A percentile compares a stretch with the other conserved stretches of the same genome.
These are phyloP conservation scores for Chloropsis hardwickii DNA, from an alignment of 2,113 vertebrate species.

Conservation along the genomic window DNA sequence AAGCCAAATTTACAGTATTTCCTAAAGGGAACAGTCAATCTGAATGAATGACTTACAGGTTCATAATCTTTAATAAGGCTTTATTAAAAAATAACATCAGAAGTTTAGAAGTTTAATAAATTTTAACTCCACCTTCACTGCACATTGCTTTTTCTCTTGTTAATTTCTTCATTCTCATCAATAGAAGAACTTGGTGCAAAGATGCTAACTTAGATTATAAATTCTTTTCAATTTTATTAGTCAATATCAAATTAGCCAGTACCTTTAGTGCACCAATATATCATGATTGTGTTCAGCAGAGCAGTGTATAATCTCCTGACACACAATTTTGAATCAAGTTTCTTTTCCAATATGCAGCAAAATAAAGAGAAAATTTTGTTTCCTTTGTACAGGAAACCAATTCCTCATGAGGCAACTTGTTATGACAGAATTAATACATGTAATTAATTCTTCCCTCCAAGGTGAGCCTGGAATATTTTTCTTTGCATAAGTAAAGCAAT, in stretches of 20 bases:
- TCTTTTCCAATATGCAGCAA: neutral
- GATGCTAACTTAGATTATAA: neutral
- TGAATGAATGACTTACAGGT: conserved; percentile 20
- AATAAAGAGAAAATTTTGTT: neutral
- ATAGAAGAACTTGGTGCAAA: neutral
- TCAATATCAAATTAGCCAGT: neutral
- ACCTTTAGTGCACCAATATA: neutral
- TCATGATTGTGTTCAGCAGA: neutral
- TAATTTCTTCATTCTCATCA: neutral
- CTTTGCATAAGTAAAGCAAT: neutral
- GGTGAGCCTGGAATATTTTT: neutral
- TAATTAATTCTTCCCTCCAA: neutral
- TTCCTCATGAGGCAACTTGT: neutral
- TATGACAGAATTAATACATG: neutral
- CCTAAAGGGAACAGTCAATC: conserved; percentile 33
- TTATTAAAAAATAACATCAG: neutral
- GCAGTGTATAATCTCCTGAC: neutral
- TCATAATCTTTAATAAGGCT: neutral
- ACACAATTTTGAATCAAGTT: neutral
- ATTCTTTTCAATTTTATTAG: neutral
- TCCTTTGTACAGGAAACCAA: neutral
- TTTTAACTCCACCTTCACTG: neutral
- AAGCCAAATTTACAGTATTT: neutral
- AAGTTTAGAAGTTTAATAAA: neutral
- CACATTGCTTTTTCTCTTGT: neutral